Evolutionary conservation across 2,797 vertebrate genomes (phyloP).

Genomic region (Ctenopoma kingsleyae): DNA sequence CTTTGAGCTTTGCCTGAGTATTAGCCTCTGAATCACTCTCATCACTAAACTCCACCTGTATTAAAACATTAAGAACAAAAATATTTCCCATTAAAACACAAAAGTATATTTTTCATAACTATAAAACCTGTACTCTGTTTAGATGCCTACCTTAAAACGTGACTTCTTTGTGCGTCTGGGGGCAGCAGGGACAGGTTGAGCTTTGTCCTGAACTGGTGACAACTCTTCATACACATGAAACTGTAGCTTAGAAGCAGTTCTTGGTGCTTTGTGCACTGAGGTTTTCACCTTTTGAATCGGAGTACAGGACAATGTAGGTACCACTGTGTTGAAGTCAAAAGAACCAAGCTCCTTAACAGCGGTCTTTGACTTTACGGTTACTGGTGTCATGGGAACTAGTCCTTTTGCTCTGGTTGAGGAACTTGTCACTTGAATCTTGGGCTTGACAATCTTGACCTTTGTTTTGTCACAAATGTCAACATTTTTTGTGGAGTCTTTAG

Average conservation of each 20-base stretch:
- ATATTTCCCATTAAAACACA: background rate
- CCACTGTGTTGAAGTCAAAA: conserved; percentile 72
- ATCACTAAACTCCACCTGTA: conserved; percentile 92
- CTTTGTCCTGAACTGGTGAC: conserved; percentile 68
- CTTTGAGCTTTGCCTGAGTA: conserved; percentile 40
- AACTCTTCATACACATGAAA: conserved; percentile 90
- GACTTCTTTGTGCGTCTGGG: conserved; percentile 87
- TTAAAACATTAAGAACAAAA: background rate
- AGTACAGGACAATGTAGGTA: conserved; percentile 78
- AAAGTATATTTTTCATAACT: background rate
- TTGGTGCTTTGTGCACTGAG: conserved; percentile 55
- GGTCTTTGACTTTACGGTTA: conserved; percentile 45
- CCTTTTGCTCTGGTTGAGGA: conserved; percentile 60
- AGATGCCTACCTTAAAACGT: conserved; percentile 84
- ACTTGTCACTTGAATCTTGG: conserved; percentile 52
- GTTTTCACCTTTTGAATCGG: conserved; percentile 67
- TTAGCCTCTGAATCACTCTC: conserved; percentile 88
- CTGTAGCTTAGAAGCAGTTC: conserved; percentile 60
- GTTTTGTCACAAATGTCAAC: conserved; percentile 6
- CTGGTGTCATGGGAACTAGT: conserved; percentile 69
- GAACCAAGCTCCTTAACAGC: conserved; percentile 22
- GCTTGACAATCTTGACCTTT: conserved; percentile 49
- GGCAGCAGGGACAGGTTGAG: conserved; percentile 83
- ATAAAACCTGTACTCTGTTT: background rate
- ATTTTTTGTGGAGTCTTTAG: conserved; percentile 64